Base-by-base conservation (phyloP, 2,113 vertebrate genomes). In the Rattus rattus region DNA sequence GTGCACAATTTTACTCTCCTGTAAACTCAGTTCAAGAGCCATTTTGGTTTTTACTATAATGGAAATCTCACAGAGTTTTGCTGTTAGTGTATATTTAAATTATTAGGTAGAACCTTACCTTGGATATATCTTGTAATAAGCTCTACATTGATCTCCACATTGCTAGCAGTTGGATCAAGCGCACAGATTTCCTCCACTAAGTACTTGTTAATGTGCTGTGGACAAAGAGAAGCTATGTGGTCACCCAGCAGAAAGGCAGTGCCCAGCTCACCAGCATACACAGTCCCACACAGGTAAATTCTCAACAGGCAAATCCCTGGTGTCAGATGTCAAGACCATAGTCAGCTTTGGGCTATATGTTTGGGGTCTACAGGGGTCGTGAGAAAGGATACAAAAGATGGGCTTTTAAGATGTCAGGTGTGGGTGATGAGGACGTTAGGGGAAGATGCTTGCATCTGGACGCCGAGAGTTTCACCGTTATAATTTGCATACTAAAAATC, bases 161-260 rank as follows among this genome's bases (percentile, higher is more conserved):
- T 73, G 19, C 96, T 94, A 94, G 98, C 96, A 85, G 98, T 98
- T 90, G 99, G 99, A 95, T 99, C 98, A 97, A 99, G 98, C 70
- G 28, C 80, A 96, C 96, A 98, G 87, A 99, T 98, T 80, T 96
- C 97, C 67, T 97, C 86, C 80, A 99, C 97, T 79, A 99, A 97
- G 81, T 90, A 93, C 76, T 90, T 97, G 77, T 98, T 97, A n/a
- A 99, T 24, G 65, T 98, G 97, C 99, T 99, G 97, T 75, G 96
- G 96, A 92, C 67, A 96, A 88, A 86, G 90, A 79, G 80, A 33
- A 91, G 70, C 85, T 76, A 39, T 13, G 12, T 52, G 24, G n/a
- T 61, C 0, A 79, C 22, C 63, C 85, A 92, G 91, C 54, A 36
- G 61, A 94, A 76, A 69, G 61, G 56, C 14, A 90, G 77, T 24